Evolutionary conservation across 2,888 invertebrate species (phyloP), one percentile per base, ranked within the genome.

Genomic region (Campoletis raptor): DNA sequence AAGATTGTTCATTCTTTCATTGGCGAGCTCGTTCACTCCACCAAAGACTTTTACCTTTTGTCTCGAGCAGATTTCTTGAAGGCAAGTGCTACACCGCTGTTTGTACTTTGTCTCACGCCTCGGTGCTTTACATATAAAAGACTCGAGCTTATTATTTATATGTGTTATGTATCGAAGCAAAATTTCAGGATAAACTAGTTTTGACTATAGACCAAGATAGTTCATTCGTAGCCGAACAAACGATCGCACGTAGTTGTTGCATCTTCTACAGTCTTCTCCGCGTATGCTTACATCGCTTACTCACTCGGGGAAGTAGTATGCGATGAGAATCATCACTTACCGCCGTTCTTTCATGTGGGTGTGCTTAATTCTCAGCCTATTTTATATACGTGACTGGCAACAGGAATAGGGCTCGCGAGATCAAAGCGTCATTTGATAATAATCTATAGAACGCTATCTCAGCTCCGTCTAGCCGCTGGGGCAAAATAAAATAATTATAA

Each of bases 21-120:
- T 74, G 40, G 76, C 64, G 74, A 18, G 21, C 79, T 18, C 61
- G 69, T 48, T 37, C 61, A 36, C 67, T 61, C 15, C 48, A 12
- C 73, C 36, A 36, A 67, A 61, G 48, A 82, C 81, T 85, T 78
- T 85, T 82, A 79, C 82, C 85, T 82, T 79, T 85, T 79, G 79
- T 79, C 73, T 73, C 73, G 73, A 52, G 74, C 67, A 45, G 79
- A 73, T 69, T 69, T 85, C 85, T 66, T 64, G 61, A 78, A 73
- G 45, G 57, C 78, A 74, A 64, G 73, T 78, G 73, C 48, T 37
- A 48, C 67, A 72, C 66, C 66, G 67, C 54, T 57, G 42, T n/a
- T 61, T 67, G 37, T 54, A 36, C 21, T 66, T n/a, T 42, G 21
- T 85, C 81, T 79, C 82, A 79, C 79, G 74, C 69, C 74, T 82